Conservation (phyloP, 2,113 vertebrate species). For the Python bivittatus region DNA sequence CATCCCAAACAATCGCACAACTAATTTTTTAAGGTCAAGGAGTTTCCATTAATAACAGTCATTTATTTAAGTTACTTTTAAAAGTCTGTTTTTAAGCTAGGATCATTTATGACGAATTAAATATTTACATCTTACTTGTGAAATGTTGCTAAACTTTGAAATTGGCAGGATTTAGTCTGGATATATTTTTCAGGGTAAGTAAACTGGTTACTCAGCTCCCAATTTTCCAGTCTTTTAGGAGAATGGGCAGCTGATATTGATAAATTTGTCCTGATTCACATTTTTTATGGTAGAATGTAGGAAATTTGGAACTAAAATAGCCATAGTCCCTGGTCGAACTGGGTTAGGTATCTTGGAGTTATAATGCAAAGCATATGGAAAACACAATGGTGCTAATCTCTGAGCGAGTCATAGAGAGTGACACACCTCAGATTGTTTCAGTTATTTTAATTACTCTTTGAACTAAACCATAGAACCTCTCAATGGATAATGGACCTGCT, state of each 20-base stretch:
- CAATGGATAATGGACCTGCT: neutral
- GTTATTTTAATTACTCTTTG: neutral
- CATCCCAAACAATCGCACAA: neutral
- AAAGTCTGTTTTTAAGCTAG: neutral
- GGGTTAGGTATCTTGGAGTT: no score
- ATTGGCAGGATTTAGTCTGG: neutral
- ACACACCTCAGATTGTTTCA: neutral
- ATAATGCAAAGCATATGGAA: no score
- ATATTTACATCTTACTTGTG: neutral
- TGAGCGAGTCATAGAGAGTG: neutral
- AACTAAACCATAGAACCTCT: neutral
- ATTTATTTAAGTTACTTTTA: neutral
- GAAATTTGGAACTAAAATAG: no score
- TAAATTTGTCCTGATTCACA: neutral
- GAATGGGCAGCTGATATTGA: neutral
- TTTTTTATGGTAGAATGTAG: neutral
- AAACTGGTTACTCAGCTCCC: no score
- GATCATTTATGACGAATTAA: neutral
- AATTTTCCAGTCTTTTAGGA: neutral
- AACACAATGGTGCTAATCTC: no score
- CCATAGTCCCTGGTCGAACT: no score
- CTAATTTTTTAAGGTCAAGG: neutral
- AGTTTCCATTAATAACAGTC: neutral
- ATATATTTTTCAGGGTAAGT: no score
- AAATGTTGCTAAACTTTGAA: neutral